Evolutionary conservation across 2,797 vertebrate genomes (phyloP).

Genomic region (Amblyraja radiata): DNA sequence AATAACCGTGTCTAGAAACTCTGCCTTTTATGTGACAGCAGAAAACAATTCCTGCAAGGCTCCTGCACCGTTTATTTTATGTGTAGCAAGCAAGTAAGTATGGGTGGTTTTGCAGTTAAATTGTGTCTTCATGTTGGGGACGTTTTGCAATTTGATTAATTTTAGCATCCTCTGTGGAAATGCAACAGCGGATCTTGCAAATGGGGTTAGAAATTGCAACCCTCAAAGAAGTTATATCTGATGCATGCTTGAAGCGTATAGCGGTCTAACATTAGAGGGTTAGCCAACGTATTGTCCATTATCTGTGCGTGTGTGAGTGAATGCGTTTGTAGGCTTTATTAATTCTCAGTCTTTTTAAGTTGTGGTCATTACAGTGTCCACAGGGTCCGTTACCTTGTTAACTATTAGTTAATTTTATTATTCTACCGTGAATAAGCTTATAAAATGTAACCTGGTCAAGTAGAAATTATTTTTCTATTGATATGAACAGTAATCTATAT

Average conservation of each 20-base stretch:
- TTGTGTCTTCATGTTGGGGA: no score
- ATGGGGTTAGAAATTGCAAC: neutral
- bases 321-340: no score
- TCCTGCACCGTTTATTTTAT: neutral
- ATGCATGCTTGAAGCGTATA: neutral
- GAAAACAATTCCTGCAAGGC: no score
- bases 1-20: neutral
- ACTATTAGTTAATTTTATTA: neutral
- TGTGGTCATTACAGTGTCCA: neutral
- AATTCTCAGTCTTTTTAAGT: neutral
- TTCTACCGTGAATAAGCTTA: neutral
- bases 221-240: neutral
- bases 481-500: no score
- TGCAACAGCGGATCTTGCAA: no score
- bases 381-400: neutral
- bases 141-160: neutral
- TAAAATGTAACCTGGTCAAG: neutral
- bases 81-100: neutral
- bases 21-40: neutral
- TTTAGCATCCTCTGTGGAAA: neutral
- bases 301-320: no score
- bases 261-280: neutral
- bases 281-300: neutral
- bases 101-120: neutral
- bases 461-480: neutral